Conservation (phyloP, 2,888 invertebrate species). For the Lydus trimaculatus region DNA sequence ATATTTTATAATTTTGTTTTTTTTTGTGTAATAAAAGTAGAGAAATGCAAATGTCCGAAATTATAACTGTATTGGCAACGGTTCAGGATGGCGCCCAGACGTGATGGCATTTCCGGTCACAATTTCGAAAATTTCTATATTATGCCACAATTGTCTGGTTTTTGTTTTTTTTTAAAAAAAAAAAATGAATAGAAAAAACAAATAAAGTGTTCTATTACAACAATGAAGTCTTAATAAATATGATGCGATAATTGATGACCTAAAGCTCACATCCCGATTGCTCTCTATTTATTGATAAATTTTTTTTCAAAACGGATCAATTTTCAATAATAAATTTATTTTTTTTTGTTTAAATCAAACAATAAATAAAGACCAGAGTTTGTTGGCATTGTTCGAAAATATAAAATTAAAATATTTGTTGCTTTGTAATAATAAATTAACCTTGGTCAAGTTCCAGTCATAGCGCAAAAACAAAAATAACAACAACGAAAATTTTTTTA, state of each 20-base stretch:
- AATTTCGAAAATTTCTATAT: neutral
- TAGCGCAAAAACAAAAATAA: neutral
- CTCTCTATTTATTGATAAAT: neutral
- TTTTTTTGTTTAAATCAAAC: neutral
- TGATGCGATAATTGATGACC: conserved; percentile 4
- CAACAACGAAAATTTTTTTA: neutral
- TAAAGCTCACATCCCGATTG: neutral
- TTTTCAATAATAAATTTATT: neutral
- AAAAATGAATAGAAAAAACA: neutral
- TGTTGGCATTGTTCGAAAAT: neutral
- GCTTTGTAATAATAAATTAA: conserved; percentile 1
- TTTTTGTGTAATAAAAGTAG: no score
- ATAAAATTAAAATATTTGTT: neutral
- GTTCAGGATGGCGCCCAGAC: conserved; percentile 6
- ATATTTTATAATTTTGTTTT: no score
- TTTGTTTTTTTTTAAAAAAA: neutral
- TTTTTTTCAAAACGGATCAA: neutral
- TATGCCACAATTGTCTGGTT: neutral
- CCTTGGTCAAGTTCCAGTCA: conserved; percentile 8
- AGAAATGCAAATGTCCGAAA: conserved; percentile 1
- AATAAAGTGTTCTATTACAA: neutral
- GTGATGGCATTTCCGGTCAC: neutral
- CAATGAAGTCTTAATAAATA: neutral
- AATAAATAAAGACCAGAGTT: neutral
- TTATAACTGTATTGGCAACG: conserved; percentile 7